Conservation (phyloP, 2,888 invertebrate genomes). For the Lasius fuliginosus region DNA sequence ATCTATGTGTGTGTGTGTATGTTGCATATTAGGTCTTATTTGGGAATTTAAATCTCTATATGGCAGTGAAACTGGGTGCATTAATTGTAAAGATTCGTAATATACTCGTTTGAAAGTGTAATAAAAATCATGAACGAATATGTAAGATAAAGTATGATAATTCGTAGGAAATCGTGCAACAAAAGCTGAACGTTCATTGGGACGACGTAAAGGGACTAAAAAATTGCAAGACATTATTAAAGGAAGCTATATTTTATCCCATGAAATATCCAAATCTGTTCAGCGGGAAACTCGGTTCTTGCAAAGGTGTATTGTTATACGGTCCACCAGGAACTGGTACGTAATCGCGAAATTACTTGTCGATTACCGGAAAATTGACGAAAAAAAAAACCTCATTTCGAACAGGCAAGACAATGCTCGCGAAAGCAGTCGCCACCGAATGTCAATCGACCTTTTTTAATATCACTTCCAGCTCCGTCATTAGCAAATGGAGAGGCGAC, state of each 20-base stretch:
- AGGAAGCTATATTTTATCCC: slow-evolving; percentile 95
- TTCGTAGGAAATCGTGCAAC: slow-evolving; percentile 89
- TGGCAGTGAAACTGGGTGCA: not conserved
- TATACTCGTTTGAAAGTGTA: not conserved
- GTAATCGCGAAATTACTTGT: slow-evolving; percentile 20
- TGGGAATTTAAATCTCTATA: too few relatives aligned
- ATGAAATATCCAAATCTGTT: slow-evolving; percentile 92
- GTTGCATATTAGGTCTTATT: too few relatives aligned
- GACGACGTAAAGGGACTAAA: slow-evolving; percentile 93
- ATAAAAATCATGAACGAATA: not conserved
- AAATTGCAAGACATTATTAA: slow-evolving; percentile 91
- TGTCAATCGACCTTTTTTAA: slow-evolving; percentile 95
- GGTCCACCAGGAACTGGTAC: slow-evolving; percentile 93
- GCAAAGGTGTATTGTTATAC: slow-evolving; percentile 91
- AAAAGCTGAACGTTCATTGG: slow-evolving; percentile 92
- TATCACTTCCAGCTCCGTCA: slow-evolving; percentile 94
- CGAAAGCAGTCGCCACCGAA: slow-evolving; percentile 95
- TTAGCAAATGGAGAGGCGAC: slow-evolving; percentile 99
- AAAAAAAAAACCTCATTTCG: not conserved
- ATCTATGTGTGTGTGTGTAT: too few relatives aligned
- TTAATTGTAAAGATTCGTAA: not conserved
- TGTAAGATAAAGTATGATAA: not conserved
- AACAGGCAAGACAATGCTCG: slow-evolving; percentile 94
- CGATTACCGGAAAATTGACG: not conserved
- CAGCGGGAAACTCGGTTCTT: slow-evolving; percentile 91